A percentile compares a stretch with the other conserved stretches of the same genome.
These are phyloP conservation scores for Polyploca ridens DNA, from an alignment of 2,888 invertebrate species.

Conservation along the genomic window DNA sequence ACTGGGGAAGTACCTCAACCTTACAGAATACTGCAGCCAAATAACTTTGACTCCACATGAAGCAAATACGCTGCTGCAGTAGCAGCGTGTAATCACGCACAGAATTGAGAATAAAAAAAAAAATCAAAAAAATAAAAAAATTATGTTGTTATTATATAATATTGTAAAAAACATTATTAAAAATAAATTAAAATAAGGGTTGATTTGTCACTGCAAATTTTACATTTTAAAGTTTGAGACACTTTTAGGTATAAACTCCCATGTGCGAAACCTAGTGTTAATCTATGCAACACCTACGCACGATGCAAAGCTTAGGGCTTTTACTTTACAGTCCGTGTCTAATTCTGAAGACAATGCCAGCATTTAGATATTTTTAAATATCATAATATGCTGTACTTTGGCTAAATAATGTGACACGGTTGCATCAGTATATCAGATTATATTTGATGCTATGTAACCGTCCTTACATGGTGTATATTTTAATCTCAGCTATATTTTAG, in stretches of 20 bases:
- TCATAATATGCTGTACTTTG: constrained; percentile 66
- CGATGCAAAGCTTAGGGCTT: constrained; percentile 25
- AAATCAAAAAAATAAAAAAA: too few relatives aligned
- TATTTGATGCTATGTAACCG: neutral
- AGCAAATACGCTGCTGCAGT: too few relatives aligned
- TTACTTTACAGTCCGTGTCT: constrained; percentile 63
- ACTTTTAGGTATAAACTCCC: constrained; percentile 1
- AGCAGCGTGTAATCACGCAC: too few relatives aligned
- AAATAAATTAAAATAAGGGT: too few relatives aligned
- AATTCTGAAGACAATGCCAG: constrained; percentile 75
- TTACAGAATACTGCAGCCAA: too few relatives aligned
- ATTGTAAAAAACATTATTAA: too few relatives aligned
- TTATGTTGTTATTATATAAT: too few relatives aligned
- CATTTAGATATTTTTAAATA: constrained; percentile 78
- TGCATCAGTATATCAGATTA: constrained; percentile 26
- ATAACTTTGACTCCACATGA: too few relatives aligned
- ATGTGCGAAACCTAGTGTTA: constrained; percentile 20
- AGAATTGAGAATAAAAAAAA: too few relatives aligned
- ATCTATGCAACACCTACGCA: constrained; percentile 68
- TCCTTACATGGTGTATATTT: neutral
- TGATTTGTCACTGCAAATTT: too few relatives aligned
- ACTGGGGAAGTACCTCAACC: too few relatives aligned
- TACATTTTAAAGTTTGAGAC: neutral
- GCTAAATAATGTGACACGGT: constrained; percentile 65
- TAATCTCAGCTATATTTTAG: too few relatives aligned